A percentile compares a stretch with the other conserved stretches of the same genome.
Evolutionary conservation across 2,113 vertebrate species (phyloP).

Genomic region (Campylomormyrus numenius): DNA sequence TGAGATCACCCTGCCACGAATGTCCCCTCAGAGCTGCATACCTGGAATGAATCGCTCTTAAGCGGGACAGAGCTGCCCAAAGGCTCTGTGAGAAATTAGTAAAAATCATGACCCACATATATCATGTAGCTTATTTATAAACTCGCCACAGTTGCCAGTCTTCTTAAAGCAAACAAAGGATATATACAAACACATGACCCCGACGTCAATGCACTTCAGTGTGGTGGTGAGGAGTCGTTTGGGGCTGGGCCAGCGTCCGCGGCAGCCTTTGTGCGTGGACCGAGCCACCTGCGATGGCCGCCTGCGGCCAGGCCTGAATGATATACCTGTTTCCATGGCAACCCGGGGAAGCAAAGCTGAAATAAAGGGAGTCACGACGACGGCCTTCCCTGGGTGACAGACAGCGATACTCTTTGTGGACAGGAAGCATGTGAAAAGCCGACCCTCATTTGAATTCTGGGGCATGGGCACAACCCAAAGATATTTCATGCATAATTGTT

Average conservation of each 20-base stretch:
- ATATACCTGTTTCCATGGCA: constrained; percentile 51
- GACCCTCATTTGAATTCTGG: constrained; percentile 48
- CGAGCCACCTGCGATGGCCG: constrained; percentile 38
- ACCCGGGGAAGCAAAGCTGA: constrained; percentile 40
- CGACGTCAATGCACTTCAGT: background rate
- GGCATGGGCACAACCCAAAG: constrained; percentile 34
- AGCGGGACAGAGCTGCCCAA: background rate
- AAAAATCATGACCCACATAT: background rate
- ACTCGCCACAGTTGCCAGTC: background rate
- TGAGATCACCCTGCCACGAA: background rate
- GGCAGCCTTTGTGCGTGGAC: constrained; percentile 33
- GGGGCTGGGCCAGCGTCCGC: constrained; percentile 19
- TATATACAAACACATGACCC: background rate
- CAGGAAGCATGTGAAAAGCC: constrained; percentile 44
- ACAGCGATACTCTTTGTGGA: constrained; percentile 46
- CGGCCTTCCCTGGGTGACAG: constrained; percentile 37
- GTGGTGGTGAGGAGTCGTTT: too few species aligned
- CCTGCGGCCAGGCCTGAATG: constrained; percentile 42
- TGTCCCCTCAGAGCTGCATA: background rate
- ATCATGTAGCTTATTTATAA: background rate
- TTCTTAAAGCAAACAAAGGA: background rate
- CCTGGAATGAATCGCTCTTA: background rate
- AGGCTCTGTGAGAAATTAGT: background rate
- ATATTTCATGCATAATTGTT: constrained; percentile 39
- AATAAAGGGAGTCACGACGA: constrained; percentile 41